A percentile compares a stretch with the other conserved stretches of the same genome.
These are phyloP conservation scores for Drosophila rhopaloa DNA, from an alignment of 1,140 invertebrate species.

Conservation along the genomic window DNA sequence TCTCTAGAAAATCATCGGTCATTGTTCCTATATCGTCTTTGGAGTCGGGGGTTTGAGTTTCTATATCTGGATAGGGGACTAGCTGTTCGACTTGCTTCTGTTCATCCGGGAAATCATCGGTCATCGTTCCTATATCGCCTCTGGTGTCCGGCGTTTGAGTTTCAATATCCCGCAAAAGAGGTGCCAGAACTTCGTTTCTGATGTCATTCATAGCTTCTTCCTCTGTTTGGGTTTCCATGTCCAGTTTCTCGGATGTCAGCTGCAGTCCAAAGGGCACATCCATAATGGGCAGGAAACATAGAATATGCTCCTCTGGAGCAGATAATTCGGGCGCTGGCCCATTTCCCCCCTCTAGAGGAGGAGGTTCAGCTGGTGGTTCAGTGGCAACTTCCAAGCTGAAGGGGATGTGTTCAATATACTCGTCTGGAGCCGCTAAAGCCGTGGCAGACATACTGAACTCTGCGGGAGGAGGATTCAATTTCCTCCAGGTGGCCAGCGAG, in stretches of 20 bases:
- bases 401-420: background rate
- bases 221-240: conserved; percentile 70
- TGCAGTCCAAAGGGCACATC: conserved; percentile 37
- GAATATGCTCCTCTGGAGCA: conserved; percentile 2
- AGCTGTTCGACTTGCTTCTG: background rate
- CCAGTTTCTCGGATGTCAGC: conserved; percentile 42
- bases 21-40: conserved; percentile 54
- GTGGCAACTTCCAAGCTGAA: background rate
- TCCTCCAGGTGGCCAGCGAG: conserved; percentile 27
- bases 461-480: background rate
- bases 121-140: conserved; percentile 60
- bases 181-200: conserved; percentile 53
- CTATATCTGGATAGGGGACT: conserved; percentile 20
- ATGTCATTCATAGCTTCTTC: conserved; percentile 49
- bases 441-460: background rate
- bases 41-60: conserved; percentile 60
- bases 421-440: background rate
- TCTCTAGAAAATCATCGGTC: conserved; percentile 41
- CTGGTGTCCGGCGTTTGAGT: conserved; percentile 59
- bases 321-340: background rate
- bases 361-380: background rate
- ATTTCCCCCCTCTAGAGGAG: too few relatives aligned
- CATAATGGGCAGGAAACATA: conserved; percentile 25
- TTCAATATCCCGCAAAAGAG: conserved; percentile 58
- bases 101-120: conserved; percentile 30